These are phyloP conservation scores for Ciconia stormi DNA, from an alignment of 2,113 vertebrate species.

Conservation along the genomic window DNA sequence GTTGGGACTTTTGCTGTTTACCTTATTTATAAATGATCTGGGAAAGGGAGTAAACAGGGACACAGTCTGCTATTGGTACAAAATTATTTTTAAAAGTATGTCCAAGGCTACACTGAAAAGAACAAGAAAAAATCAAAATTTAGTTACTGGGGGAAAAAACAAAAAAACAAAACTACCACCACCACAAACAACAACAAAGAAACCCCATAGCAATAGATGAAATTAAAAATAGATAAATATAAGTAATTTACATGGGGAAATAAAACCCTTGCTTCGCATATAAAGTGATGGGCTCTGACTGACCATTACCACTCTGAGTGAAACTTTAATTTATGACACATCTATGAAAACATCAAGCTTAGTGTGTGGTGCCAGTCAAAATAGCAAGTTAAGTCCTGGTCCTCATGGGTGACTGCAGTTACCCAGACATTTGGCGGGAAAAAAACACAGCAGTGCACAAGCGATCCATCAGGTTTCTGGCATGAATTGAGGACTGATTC, in stretches of 20 bases:
- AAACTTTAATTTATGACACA: neutral
- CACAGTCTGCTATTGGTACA: neutral
- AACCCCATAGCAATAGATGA: neutral
- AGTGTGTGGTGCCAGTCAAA: neutral
- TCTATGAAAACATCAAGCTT: neutral
- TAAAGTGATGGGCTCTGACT: neutral
- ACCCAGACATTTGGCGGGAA: neutral
- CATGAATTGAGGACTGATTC: neutral
- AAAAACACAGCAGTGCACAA: neutral
- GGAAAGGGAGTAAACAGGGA: neutral
- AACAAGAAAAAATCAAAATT: neutral
- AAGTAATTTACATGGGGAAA: neutral
- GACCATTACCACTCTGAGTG: neutral
- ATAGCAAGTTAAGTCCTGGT: neutral
- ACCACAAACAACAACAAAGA: neutral
- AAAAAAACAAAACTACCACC: neutral
- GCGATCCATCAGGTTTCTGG: neutral
- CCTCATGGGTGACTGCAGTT: neutral
- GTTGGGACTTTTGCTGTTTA: neutral
- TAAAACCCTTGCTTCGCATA: neutral
- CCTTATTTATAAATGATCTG: neutral
- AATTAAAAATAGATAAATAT: neutral
- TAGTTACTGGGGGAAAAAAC: neutral
- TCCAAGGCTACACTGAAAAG: neutral
- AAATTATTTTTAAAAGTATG: neutral